phyloP scores from a whole-genome alignment of 1,140 invertebrate genomes.

The Drosophila takahashii region DNA sequence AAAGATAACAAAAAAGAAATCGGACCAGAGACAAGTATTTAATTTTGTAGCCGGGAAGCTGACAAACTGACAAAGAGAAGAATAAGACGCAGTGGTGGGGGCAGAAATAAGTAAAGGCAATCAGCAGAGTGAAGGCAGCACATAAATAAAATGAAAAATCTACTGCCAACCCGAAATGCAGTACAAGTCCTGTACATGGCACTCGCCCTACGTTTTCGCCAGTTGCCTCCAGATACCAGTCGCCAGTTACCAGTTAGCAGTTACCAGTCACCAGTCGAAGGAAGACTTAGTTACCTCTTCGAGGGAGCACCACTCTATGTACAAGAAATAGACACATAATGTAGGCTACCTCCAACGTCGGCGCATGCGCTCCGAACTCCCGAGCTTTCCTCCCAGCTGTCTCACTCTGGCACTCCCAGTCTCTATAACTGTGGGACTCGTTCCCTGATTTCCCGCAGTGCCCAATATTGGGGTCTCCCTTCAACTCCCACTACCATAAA shows the following conservation, averaged over 20 bases:
- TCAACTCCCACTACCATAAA: not conserved
- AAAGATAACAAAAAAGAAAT: constrained; percentile 56
- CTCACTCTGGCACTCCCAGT: constrained; percentile 45
- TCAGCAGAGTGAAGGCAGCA: constrained; percentile 44
- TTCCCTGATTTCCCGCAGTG: constrained; percentile 10
- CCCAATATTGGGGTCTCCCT: constrained; percentile 1
- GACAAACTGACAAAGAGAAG: constrained; percentile 76
- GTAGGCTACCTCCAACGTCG: constrained; percentile 64
- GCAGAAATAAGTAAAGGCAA: constrained; percentile 45
- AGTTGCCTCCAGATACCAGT: constrained; percentile 20
- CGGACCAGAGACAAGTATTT: constrained; percentile 77
- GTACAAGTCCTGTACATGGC: constrained; percentile 70
- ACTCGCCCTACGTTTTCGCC: constrained; percentile 29
- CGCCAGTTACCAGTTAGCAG: constrained; percentile 25
- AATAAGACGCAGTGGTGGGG: constrained; percentile 27
- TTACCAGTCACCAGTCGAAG: constrained; percentile 43
- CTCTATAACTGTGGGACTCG: not conserved
- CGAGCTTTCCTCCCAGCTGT: constrained; percentile 46
- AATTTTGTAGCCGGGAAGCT: constrained; percentile 78
- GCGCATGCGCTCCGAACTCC: constrained; percentile 49
- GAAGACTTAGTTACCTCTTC: constrained; percentile 58
- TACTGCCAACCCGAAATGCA: constrained; percentile 79
- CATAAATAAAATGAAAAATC: constrained; percentile 84
- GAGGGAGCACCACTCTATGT: constrained; percentile 23
- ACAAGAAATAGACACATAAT: constrained; percentile 71